phyloP scores from a whole-genome alignment of 2,797 vertebrate species.

The Hippopotamyrus pictus region DNA sequence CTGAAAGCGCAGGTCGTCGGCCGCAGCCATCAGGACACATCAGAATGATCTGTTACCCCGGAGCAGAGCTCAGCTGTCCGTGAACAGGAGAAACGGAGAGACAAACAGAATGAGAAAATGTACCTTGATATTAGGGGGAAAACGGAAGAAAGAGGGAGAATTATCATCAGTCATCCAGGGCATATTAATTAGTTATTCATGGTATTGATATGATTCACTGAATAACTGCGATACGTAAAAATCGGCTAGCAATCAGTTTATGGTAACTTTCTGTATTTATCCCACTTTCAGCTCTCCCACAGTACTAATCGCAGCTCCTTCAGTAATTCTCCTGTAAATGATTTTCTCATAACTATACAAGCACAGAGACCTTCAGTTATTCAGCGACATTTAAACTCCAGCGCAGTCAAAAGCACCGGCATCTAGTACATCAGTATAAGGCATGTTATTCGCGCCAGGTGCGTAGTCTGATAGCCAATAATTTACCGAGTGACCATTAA shows the following conservation, averaged over 20 bases:
- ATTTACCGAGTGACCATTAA: background rate
- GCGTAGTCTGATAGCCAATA: background rate
- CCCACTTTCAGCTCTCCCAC: background rate
- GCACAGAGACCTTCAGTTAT: background rate
- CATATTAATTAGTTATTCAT: background rate
- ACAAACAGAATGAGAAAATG: background rate
- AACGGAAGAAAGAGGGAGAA: background rate
- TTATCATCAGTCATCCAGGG: background rate
- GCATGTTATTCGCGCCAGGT: background rate
- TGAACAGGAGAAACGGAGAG: background rate
- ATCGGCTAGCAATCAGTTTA: background rate
- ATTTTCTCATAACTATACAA: background rate
- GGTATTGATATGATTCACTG: background rate
- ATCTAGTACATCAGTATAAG: background rate
- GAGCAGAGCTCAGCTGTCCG: background rate
- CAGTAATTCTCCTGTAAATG: background rate
- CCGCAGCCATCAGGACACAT: constrained; percentile 63
- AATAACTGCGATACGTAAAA: background rate
- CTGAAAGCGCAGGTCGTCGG: constrained; percentile 60
- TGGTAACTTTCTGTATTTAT: background rate
- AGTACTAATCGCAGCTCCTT: background rate
- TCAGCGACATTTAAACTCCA: background rate
- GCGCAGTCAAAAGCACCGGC: background rate
- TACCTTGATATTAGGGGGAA: background rate
- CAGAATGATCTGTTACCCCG: background rate